These are phyloP conservation scores for Gallinago nigripennis DNA, from an alignment of 2,797 vertebrate genomes.

Conservation along the genomic window DNA sequence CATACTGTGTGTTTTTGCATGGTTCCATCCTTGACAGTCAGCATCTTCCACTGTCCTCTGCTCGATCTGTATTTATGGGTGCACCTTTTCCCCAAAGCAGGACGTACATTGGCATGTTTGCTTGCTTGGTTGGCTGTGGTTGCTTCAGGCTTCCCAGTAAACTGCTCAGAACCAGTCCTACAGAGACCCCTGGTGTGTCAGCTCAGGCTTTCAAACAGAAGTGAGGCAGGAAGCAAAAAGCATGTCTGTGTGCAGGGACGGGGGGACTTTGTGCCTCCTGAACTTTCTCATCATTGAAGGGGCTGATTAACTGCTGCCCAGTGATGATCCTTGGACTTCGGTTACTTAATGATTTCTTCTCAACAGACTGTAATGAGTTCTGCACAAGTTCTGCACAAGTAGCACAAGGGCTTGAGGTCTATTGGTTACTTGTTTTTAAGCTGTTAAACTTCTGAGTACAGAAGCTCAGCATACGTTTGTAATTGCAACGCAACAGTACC, in stretches of 20 bases:
- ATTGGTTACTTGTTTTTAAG: neutral
- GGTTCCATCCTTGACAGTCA: neutral
- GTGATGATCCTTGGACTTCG: neutral
- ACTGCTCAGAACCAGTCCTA: neutral
- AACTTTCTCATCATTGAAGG: neutral
- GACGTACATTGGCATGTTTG: fast-evolving
- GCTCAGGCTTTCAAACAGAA: neutral
- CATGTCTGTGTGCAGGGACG: neutral
- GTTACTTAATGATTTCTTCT: neutral
- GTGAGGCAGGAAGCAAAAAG: neutral
- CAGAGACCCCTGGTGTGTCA: neutral
- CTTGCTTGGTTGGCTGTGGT: neutral
- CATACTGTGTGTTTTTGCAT: fast-evolving
- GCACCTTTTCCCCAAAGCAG: neutral
- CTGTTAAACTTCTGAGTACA: neutral
- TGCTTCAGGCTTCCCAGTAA: neutral
- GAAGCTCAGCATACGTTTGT: neutral
- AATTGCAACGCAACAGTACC: neutral
- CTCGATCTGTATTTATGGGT: neutral
- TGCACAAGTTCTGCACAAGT: neutral
- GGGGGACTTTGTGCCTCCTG: neutral
- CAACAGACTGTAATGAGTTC: neutral
- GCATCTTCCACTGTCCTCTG: neutral
- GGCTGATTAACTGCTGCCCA: neutral
- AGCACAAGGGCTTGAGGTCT: neutral